Base-by-base conservation (phyloP, 1,140 invertebrate genomes). In the Colletes gigas region DNA sequence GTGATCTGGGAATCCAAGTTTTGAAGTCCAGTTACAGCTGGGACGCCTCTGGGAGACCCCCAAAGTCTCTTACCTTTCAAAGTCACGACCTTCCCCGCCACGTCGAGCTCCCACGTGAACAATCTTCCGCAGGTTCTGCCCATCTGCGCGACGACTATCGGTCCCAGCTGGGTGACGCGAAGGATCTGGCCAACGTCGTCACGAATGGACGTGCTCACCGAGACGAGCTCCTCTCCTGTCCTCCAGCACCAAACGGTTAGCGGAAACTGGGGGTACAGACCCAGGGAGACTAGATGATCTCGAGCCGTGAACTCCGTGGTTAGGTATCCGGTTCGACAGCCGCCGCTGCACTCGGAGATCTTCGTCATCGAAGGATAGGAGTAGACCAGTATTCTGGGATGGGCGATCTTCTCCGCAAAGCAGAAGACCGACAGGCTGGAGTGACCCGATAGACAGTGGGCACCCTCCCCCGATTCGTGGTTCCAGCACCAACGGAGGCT, bases 161-260 rank as follows among this genome's bases (percentile, higher is more conserved):
- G 86, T 17, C 81, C 83, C 0, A 17, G 15, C 3, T 74, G 76
- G 30, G 80, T 88, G 7, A 89, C 72, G 17, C 73, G 84, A 0
- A 93, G 71, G 3, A 73, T 76, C 70, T 93, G 91, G 7, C 84
- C 88, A 39, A 88, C 75, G 0, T 83, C 44, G 71, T 93, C 91
- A 0, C 70, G 74, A n/a, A 93, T 86, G 0, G 15, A 7, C 0
- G 92, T 92, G 6, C 81, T 30, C 3, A 89, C 70, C 0, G 60
- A 67, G 8, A 47, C 54, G 1, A 94, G 71, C 62, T 90, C 91
- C 17, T 89, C 82, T 0, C 91, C 93, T 0, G 85, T 93, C 87
- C 89, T 91, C 93, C 93, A 94, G 3, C 74, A 88, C 93, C 93
- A 94, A 7, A 94, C 54, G 14, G 79, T 90, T 30, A 93, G 54